A percentile compares a stretch with the other conserved stretches of the same genome.
Evolutionary conservation across 2,797 vertebrate genomes (phyloP).

Genomic region (Micrastur ruficollis): DNA sequence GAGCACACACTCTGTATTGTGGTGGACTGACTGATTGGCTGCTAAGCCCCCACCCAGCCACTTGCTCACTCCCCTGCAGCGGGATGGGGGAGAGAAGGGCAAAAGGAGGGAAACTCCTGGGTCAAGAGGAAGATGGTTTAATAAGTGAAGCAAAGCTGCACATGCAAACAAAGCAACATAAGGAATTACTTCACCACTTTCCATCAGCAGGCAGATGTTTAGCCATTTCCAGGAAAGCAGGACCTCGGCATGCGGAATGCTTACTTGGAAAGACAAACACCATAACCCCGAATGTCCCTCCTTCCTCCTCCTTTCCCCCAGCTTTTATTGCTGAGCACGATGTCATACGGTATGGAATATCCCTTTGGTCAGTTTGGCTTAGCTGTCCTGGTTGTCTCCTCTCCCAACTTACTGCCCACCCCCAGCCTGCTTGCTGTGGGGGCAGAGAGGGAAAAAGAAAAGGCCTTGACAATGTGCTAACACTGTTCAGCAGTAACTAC

Average conservation of each 20-base stretch:
- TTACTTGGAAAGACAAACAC: neutral
- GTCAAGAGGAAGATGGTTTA: neutral
- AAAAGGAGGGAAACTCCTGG: neutral
- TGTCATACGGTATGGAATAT: neutral
- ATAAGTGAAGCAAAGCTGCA: neutral
- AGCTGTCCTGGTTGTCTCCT: neutral
- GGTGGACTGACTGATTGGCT: neutral
- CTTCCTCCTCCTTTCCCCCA: neutral
- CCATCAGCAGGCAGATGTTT: neutral
- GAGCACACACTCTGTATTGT: neutral
- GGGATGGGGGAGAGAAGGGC: neutral
- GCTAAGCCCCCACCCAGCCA: neutral
- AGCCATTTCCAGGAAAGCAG: neutral
- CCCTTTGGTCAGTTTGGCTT: neutral
- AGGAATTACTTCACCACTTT: neutral
- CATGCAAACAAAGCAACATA: neutral
- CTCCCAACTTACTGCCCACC: neutral
- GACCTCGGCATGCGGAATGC: neutral
- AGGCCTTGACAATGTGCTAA: neutral
- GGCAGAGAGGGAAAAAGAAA: neutral
- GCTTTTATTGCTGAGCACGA: rapidly evolving
- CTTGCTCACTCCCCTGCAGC: neutral
- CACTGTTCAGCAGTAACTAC: neutral
- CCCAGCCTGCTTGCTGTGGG: neutral
- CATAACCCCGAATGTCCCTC: rapidly evolving